Conservation (phyloP, 2,888 invertebrate species). For the Pherbina coryleti region DNA sequence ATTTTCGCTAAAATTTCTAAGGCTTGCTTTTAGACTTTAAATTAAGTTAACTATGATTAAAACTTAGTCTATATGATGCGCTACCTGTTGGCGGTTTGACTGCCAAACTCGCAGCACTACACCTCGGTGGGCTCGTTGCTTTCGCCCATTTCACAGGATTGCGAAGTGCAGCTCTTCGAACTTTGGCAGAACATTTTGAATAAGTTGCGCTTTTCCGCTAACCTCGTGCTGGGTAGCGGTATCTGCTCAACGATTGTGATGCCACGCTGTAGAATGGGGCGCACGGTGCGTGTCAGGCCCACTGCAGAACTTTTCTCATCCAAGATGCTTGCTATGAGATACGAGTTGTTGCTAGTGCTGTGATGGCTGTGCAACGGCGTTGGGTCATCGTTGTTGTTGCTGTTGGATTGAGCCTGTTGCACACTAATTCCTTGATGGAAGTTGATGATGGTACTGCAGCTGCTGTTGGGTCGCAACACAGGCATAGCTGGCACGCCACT, state of each 20-base stretch:
- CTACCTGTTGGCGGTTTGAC: neutral
- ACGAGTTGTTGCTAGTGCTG: conserved; percentile 23
- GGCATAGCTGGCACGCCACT: conserved; percentile 45
- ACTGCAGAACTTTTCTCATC: conserved; percentile 41
- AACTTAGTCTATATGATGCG: too few relatives aligned
- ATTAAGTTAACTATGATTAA: too few relatives aligned
- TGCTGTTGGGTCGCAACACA: conserved; percentile 59
- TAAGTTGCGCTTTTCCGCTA: conserved; percentile 56
- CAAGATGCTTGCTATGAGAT: conserved; percentile 19
- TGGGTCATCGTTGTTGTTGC: conserved; percentile 32
- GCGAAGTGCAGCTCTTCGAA: conserved; percentile 64
- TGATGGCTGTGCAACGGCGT: conserved; percentile 16
- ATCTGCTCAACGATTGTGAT: conserved; percentile 63
- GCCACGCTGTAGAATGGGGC: conserved; percentile 60
- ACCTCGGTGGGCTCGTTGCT: conserved; percentile 65
- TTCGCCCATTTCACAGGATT: conserved; percentile 61
- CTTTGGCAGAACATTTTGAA: conserved; percentile 67
- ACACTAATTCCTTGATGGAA: conserved; percentile 47
- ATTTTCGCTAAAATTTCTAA: conserved; percentile 7
- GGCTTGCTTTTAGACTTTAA: neutral
- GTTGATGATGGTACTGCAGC: conserved; percentile 64
- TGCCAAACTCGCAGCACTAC: conserved; percentile 45
- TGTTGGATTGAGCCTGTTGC: conserved; percentile 49
- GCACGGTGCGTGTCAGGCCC: conserved; percentile 44
- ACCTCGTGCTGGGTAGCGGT: conserved; percentile 37